These are phyloP conservation scores for Sycophila texana DNA, from an alignment of 2,888 invertebrate species.

Conservation along the genomic window DNA sequence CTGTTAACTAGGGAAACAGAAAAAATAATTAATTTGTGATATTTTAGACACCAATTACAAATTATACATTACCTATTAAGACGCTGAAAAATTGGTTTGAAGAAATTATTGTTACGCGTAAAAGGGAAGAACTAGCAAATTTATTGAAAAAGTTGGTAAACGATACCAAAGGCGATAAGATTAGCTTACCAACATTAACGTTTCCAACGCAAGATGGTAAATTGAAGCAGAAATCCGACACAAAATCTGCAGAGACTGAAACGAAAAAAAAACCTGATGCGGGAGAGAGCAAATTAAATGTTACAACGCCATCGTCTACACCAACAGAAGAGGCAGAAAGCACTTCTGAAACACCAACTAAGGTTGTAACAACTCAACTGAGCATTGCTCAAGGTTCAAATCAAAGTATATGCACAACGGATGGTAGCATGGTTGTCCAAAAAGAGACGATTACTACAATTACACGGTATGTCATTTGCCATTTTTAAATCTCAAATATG, in stretches of 20 bases:
- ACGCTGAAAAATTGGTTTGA: constrained; percentile 91
- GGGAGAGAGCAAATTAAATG: constrained; percentile 37
- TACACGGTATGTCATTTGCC: constrained; percentile 19
- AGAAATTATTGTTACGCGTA: constrained; percentile 87
- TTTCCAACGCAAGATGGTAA: constrained; percentile 87
- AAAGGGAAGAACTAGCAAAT: constrained; percentile 90
- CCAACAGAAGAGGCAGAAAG: constrained; percentile 31
- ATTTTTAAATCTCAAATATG: background rate
- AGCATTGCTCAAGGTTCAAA: constrained; percentile 59
- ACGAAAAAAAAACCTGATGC: constrained; percentile 58
- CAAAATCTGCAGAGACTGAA: constrained; percentile 60
- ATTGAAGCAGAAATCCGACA: constrained; percentile 66
- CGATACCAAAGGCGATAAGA: constrained; percentile 82
- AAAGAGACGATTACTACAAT: constrained; percentile 38
- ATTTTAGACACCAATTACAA: constrained; percentile 87
- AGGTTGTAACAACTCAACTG: constrained; percentile 32
- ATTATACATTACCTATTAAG: constrained; percentile 90
- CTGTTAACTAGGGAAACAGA: too few species aligned
- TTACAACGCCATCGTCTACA: constrained; percentile 9
- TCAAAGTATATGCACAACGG: constrained; percentile 58
- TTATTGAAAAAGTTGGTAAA: constrained; percentile 86
- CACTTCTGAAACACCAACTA: constrained; percentile 33
- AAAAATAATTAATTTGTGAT: background rate
- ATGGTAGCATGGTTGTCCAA: constrained; percentile 52
- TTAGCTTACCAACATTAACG: constrained; percentile 83